phyloP scores from a whole-genome alignment of 2,888 invertebrate genomes.

The Lamproptera curius region DNA sequence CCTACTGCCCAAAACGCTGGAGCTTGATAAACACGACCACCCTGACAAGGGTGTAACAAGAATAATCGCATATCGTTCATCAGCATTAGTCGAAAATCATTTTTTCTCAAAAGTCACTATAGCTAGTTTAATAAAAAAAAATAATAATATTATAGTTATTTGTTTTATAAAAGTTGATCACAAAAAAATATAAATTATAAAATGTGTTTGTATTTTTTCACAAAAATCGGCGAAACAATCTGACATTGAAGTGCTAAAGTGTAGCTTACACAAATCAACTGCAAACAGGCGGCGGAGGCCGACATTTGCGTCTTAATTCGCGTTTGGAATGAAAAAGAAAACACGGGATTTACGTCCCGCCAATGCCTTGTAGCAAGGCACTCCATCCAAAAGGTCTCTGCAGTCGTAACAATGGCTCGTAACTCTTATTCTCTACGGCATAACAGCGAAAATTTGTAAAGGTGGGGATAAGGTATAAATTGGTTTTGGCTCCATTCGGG shows the following conservation, averaged over 20 bases:
- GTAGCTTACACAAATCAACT: background rate
- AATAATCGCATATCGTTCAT: too few species aligned
- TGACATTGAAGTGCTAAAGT: background rate
- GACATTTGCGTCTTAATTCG: background rate
- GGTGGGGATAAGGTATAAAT: constrained; percentile 29
- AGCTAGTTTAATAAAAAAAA: too few species aligned
- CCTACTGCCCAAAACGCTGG: too few species aligned
- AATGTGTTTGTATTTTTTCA: too few species aligned
- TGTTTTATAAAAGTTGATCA: too few species aligned
- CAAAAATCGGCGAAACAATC: too few species aligned
- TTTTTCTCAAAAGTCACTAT: too few species aligned
- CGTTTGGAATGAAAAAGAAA: constrained; percentile 11
- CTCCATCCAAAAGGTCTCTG: background rate
- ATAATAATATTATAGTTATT: too few species aligned
- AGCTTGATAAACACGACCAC: too few species aligned
- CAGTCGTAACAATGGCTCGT: constrained; percentile 3
- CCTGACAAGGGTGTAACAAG: too few species aligned
- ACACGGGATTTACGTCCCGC: background rate
- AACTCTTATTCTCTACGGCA: constrained; percentile 7
- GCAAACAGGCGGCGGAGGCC: background rate
- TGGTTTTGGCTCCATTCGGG: constrained; percentile 43
- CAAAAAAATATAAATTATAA: too few species aligned
- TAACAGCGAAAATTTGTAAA: constrained; percentile 14
- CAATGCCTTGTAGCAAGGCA: background rate
- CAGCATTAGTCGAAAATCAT: too few species aligned